Evolutionary conservation across 1,140 invertebrate species (phyloP).

Genomic region (Hesperophylax magnus): DNA sequence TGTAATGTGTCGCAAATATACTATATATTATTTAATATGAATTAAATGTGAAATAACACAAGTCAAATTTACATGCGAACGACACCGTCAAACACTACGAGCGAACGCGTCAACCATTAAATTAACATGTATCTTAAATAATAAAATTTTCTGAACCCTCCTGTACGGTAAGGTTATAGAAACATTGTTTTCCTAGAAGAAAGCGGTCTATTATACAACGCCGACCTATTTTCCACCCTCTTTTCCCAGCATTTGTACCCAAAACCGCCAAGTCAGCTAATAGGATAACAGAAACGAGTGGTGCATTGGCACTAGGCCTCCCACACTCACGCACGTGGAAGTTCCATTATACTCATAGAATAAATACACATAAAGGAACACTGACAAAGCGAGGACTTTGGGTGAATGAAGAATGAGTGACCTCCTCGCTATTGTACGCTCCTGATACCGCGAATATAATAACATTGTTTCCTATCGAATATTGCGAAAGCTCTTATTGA

Average conservation of each 20-base stretch:
- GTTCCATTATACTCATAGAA: neutral
- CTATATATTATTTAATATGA: no score
- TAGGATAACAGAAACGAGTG: neutral
- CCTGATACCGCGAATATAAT: neutral
- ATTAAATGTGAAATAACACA: no score
- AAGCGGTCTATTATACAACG: neutral
- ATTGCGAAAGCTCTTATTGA: no score
- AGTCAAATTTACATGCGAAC: no score
- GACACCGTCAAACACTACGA: no score
- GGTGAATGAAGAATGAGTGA: neutral
- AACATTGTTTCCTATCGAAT: no score
- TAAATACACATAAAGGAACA: neutral
- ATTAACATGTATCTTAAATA: no score
- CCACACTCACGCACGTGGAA: neutral
- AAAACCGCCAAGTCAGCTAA: slow-evolving; percentile 9
- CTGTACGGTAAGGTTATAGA: no score
- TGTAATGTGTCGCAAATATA: no score
- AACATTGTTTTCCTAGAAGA: no score
- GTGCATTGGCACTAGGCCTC: slow-evolving; percentile 12
- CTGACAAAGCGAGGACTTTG: neutral
- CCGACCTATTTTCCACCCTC: neutral
- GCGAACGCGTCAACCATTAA: no score
- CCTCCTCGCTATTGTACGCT: neutral
- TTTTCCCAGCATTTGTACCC: neutral
- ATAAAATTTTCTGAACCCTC: no score